Percentiles rank a stretch among this genome's conserved stretches.
phyloP scores from a whole-genome alignment of 1,140 invertebrate species.

The Phortica variegata region DNA sequence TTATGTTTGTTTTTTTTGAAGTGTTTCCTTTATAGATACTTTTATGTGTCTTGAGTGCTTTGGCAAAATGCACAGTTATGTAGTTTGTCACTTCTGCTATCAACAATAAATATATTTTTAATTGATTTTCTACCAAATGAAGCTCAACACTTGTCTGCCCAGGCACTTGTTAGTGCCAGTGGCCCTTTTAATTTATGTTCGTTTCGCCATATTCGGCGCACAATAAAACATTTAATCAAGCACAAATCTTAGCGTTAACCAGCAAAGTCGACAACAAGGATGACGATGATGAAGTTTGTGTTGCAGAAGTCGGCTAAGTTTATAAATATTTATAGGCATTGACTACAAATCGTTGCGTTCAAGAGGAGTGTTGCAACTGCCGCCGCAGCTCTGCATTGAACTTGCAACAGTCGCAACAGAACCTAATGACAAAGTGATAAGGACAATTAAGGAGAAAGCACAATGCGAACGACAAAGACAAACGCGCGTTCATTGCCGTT shows the following conservation, averaged over 20 bases:
- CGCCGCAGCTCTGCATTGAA: slow-evolving; percentile 2
- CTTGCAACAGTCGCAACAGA: slow-evolving; percentile 4
- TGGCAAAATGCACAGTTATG: slow-evolving; percentile 11
- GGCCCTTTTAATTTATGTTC: slow-evolving; percentile 45
- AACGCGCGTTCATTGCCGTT: not conserved
- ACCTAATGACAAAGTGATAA: slow-evolving; percentile 52
- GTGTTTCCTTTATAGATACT: slow-evolving; percentile 32
- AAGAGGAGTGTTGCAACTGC: too few relatives aligned
- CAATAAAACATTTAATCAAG: slow-evolving; percentile 50
- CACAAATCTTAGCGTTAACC: slow-evolving; percentile 35
- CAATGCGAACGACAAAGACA: slow-evolving; percentile 1
- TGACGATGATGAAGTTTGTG: slow-evolving; percentile 12
- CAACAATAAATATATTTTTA: slow-evolving; percentile 38
- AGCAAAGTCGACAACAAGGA: too few relatives aligned
- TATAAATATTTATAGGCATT: slow-evolving; percentile 46
- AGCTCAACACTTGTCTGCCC: slow-evolving; percentile 16
- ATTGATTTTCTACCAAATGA: slow-evolving; percentile 43
- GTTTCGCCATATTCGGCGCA: slow-evolving; percentile 37
- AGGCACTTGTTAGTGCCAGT: not conserved
- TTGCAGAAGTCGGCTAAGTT: not conserved
- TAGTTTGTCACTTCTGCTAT: slow-evolving; percentile 15
- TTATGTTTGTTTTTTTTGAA: not conserved
- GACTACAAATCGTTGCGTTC: too few relatives aligned
- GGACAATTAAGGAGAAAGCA: slow-evolving; percentile 53
- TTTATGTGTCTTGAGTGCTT: slow-evolving; percentile 19